Evolutionary conservation across 2,888 invertebrate species (phyloP).

Genomic region (Dasypogon diadema): DNA sequence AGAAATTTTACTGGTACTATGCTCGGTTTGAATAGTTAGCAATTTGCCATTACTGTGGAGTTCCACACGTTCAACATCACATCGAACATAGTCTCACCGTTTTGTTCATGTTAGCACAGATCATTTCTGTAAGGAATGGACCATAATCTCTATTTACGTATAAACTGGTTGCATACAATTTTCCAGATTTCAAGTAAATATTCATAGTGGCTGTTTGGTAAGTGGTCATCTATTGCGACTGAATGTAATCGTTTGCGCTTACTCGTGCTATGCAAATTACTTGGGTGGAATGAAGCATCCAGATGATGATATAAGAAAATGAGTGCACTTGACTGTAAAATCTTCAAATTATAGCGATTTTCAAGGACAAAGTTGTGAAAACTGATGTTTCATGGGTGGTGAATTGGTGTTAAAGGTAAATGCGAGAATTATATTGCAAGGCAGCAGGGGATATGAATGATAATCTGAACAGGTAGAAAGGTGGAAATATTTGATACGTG

Average conservation of each 20-base stretch:
- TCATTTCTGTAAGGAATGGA: no score
- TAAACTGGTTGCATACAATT: not conserved
- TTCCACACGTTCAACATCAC: not conserved
- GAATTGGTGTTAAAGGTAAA: no score
- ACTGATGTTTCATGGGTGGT: no score
- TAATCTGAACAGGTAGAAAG: no score
- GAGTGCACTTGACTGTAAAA: not conserved
- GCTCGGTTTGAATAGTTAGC: not conserved
- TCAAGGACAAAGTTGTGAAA: constrained; percentile 9
- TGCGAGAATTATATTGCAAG: no score
- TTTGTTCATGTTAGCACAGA: not conserved
- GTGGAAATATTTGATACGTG: no score
- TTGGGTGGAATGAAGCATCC: no score
- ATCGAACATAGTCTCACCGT: not conserved
- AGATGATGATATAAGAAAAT: no score
- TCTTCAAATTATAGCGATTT: constrained; percentile 23
- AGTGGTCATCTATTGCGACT: not conserved
- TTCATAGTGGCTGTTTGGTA: not conserved
- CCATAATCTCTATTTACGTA: no score
- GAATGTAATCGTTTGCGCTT: constrained; percentile 20
- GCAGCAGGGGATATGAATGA: no score
- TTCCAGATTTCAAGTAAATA: not conserved
- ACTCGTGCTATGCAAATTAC: constrained; percentile 16
- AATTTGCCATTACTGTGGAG: constrained; percentile 22
- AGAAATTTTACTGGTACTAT: constrained; percentile 17